phyloP scores from a whole-genome alignment of 2,888 invertebrate species.

The Mesochorus sp. region DNA sequence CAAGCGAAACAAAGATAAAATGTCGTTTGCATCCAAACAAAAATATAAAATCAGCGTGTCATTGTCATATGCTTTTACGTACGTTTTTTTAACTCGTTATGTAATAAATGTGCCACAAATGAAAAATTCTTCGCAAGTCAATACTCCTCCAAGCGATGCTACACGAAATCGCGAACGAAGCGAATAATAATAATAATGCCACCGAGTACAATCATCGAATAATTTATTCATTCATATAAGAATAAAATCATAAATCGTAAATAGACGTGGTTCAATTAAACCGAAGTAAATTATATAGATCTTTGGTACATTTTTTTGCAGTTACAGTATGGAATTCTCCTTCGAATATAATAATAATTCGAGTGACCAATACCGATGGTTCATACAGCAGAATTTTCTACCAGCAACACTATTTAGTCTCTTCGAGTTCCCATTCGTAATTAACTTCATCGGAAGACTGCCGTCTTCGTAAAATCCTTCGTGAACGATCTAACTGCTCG shows the following conservation, averaged over 20 bases:
- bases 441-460: constrained; percentile 71
- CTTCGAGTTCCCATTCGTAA: constrained; percentile 73
- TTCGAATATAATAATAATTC: too few species aligned
- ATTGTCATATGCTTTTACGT: too few species aligned
- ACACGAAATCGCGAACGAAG: not conserved
- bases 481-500: constrained; percentile 66
- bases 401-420: constrained; percentile 66
- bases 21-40: too few species aligned
- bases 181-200: not conserved
- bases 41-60: too few species aligned
- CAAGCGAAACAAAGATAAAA: too few species aligned
- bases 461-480: constrained; percentile 62
- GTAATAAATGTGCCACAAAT: too few species aligned
- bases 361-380: too few species aligned
- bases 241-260: constrained; percentile 39
- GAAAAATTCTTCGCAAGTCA: too few species aligned
- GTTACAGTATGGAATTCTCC: not conserved
- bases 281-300: not conserved
- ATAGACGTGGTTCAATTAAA: not conserved
- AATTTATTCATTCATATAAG: constrained; percentile 54
- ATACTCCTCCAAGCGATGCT: too few species aligned
- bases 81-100: constrained; percentile 50
- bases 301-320: constrained; percentile 6
- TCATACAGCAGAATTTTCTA: too few species aligned
- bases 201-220: constrained; percentile 40